Evolutionary conservation across 2,113 vertebrate genomes (phyloP), one percentile per base, ranked within the genome.

Genomic region (Prietella phreatophila): DNA sequence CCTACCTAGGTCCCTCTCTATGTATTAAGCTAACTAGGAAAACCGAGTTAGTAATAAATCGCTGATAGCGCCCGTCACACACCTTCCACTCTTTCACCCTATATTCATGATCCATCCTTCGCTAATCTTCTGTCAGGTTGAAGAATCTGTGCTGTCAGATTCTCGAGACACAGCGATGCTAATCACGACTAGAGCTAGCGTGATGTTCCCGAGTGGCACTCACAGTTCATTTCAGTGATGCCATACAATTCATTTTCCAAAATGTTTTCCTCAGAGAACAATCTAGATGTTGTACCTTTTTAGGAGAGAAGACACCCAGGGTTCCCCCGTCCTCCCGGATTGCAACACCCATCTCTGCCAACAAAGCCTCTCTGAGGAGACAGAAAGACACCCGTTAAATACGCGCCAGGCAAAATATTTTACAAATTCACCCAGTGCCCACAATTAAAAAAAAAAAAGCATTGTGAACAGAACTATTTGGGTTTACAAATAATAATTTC

Each of bases 271-370:
- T 53, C 10, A 14, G 75, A 25, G 75, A n/a, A 14, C 25, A 53
- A 55, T 17, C 13, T 10, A 53, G 85, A 83, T 65, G 82, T 22
- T 86, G 58, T 96, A 99, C 98, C 98, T 99, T 99, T 96, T 99
- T 99, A 42, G 98, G 98, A 17, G 98, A 99, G 91, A 99, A 99
- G 75, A 99, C 98, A 1, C 98, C 98, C 90, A 99, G 94, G 1
- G 98, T 99, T 93, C 98, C 98, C 89, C 98, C 98, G 87, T 99
- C 98, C 93, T 99, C 98, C 61, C 98, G 96, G 92, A 99, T 99
- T 71, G 98, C 98, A 84, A 99, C 98, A 71, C 98, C 98, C 98
- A 99, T 99, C 93, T 99, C 98, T 85, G 98, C 98, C 92, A 99
- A 91, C 91, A 99, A 91, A 0, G 98, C 98, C 93, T 99, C 98